Base-by-base conservation (phyloP, 2,888 invertebrate species). In the Drosophila yooni region DNA sequence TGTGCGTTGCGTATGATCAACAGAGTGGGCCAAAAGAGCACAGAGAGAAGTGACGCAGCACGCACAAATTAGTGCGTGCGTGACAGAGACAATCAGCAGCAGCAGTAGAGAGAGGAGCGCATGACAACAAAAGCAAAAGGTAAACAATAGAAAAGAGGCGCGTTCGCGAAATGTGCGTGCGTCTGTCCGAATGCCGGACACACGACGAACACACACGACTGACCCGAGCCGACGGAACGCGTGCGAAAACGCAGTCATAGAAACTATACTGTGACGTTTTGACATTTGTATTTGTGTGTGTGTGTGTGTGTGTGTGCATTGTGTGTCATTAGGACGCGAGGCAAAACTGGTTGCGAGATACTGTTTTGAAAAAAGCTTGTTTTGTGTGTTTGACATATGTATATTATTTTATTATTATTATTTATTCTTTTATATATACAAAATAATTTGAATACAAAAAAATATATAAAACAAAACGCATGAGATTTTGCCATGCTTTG, bases 101-200 rank as follows among this genome's bases (percentile, higher is more conserved):
- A 38, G 21, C 18, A 8, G n/a, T 29, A 27, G 48, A 29, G 50
- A 68, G 66, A 48, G 74, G 21, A 34, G 59, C 52, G n/a, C 48
- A 52, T 38, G 36, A 58, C 59, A 63, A 61, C 64, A 61, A 33
- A 18, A 27, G n/a, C 27, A 56, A 76, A 72, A 67, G 43, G 75
- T 78, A 80, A 83, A 83, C 78, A 78, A 81, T 72, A 74, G 71
- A 77, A 79, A 61, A 80, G 72, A 71, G 70, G 72, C 76, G 53
- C 72, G 72, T 74, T 75, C 62, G 78, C 69, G 46, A 69, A 65
- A 68, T 67, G 67, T 82, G 76, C 82, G 73, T 79, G 70, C 61
- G 60, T 62, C 72, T 51, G 27, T 21, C 48, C 53, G 67, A 48
- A 43, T 31, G 40, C 34, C 29, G 60, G 21, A 60, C 50, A 50